A percentile compares a stretch with the other conserved stretches of the same genome.
phyloP scores from a whole-genome alignment of 2,888 invertebrate species.

The Euplexia lucipara region DNA sequence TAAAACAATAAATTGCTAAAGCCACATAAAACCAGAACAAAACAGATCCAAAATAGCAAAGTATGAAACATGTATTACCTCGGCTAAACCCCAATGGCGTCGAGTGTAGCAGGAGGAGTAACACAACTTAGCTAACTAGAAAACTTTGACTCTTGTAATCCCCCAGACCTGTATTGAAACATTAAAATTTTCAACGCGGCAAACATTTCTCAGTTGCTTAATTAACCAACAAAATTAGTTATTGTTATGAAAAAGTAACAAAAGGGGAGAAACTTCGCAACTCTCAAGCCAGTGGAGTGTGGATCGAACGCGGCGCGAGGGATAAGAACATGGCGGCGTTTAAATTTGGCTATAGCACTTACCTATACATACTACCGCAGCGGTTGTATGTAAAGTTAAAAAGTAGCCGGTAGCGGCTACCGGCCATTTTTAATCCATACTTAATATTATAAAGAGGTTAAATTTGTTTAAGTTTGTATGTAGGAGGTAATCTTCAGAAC shows the following conservation, averaged over 20 bases:
- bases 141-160: conserved; percentile 68
- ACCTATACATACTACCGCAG: too few relatives aligned
- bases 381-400: too few relatives aligned
- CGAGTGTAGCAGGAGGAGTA: conserved; percentile 45
- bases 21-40: conserved; percentile 19
- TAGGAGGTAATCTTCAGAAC: too few relatives aligned
- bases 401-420: too few relatives aligned
- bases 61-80: conserved; percentile 47
- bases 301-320: conserved; percentile 42
- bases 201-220: conserved; percentile 78
- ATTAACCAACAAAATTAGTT: conserved; percentile 84
- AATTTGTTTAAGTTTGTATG: too few relatives aligned
- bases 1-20: conserved; percentile 24
- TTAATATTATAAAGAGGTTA: too few relatives aligned
- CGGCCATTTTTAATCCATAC: too few relatives aligned
- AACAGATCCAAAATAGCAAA: conserved; percentile 50
- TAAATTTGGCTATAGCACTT: too few relatives aligned
- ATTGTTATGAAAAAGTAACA: conserved; percentile 83
- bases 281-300: conserved; percentile 70
- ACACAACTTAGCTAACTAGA: conserved; percentile 56
- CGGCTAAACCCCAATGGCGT: conserved; percentile 53
- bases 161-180: conserved; percentile 71
- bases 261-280: conserved; percentile 74
- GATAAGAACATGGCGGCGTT: conserved; percentile 34
- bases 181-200: conserved; percentile 70